These are phyloP conservation scores for Crepidodera aurea DNA, from an alignment of 2,888 invertebrate species.

Conservation along the genomic window DNA sequence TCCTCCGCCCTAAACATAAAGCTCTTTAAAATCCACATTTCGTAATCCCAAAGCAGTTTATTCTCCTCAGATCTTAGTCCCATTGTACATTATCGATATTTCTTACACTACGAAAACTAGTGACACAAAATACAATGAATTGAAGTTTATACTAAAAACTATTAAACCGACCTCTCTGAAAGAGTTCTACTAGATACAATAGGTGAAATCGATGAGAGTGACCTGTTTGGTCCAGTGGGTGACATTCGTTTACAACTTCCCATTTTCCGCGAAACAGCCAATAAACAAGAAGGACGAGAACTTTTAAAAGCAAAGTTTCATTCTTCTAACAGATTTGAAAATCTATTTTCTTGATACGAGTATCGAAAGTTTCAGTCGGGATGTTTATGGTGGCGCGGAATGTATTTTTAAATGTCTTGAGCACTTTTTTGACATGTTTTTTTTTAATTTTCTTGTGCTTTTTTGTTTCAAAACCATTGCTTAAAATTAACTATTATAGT, in stretches of 20 bases:
- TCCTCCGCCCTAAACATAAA: too few relatives aligned
- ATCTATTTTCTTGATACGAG: slow-evolving; percentile 37
- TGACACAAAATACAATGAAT: too few relatives aligned
- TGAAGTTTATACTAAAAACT: too few relatives aligned
- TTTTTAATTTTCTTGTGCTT: too few relatives aligned
- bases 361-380: slow-evolving; percentile 20
- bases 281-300: slow-evolving; percentile 28
- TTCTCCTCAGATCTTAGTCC: too few relatives aligned
- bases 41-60: too few relatives aligned
- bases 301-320: slow-evolving; percentile 43
- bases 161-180: too few relatives aligned
- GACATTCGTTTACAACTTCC: slow-evolving; percentile 14
- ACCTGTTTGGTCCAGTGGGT: neutral
- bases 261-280: slow-evolving; percentile 24
- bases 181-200: neutral
- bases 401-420: slow-evolving; percentile 4
- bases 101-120: too few relatives aligned
- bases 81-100: too few relatives aligned
- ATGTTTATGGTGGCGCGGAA: neutral
- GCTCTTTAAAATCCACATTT: too few relatives aligned
- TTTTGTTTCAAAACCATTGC: too few relatives aligned
- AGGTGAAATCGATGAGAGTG: neutral
- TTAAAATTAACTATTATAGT: too few relatives aligned
- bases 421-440: neutral
- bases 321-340: slow-evolving; percentile 36